Evolutionary conservation across 2,888 invertebrate species (phyloP), one percentile per base, ranked within the genome.

Genomic region (Plutella xylostella): DNA sequence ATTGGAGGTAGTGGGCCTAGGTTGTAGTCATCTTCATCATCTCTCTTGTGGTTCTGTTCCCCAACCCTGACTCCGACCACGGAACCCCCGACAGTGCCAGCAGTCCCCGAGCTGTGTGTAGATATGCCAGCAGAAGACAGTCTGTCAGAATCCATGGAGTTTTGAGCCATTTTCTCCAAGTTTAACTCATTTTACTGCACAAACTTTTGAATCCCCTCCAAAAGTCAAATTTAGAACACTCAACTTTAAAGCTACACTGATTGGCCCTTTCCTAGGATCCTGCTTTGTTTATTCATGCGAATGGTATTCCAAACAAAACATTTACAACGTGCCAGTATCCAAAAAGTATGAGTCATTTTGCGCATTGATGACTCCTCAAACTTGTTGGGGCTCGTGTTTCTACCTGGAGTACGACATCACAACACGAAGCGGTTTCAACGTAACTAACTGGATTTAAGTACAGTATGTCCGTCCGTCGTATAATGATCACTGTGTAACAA

Each of bases 1-100:
- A 97, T 97, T 4, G 91, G 87, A 46, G 98, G 98, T 54, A 98
- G 79, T 1, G 97, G 94, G 15, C 97, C 97, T 45, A 97, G 80
- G 52, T 93, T 92, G 65, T 92, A 92, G 53, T 89, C 89, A 53
- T 90, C 89, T 48, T 90, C 89, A 61, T 86, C 86, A 58, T 87
- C 87, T 42, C 75, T 66, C 53, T 84, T 83, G 5, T 61, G 67
- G 7, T 65, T 71, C 18, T 66, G 63, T 48, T 80, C 80, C 1
- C 75, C 77, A 35, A 65, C 68, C 54, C 83, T 72, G 1, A 80
- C 83, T 43, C 83, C 83, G 25, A 82, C 76, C 6, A 83, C 80
- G 22, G 83, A 83, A 7, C 83, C 83, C 42, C 80, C 79, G 43
- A 80, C 71, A 31, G 79, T 79, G 2, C 78, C 83, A 40, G 77